Conservation (phyloP, 2,888 invertebrate genomes). For the Drosophila fulvimacula region DNA sequence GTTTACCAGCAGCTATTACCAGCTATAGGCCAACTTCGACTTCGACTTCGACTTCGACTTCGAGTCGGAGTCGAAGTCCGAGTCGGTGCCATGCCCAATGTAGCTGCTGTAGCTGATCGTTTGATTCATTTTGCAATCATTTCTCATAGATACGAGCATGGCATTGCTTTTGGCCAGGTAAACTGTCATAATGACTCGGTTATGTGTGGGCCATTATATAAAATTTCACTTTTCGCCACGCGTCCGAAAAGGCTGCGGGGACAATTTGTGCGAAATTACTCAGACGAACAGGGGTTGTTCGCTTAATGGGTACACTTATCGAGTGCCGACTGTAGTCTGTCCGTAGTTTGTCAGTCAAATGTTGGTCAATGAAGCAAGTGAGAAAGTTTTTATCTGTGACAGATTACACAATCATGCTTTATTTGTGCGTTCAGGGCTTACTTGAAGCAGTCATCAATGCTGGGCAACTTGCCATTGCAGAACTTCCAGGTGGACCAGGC, state of each 20-base stretch:
- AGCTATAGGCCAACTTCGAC: constrained; percentile 8
- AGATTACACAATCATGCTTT: constrained; percentile 37
- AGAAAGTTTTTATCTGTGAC: constrained; percentile 33
- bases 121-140: constrained; percentile 63
- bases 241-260: constrained; percentile 56
- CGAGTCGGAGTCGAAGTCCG: background rate
- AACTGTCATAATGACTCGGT: constrained; percentile 78
- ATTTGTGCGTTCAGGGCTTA: background rate
- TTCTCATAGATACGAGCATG: constrained; percentile 62
- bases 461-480: constrained; percentile 62
- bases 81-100: constrained; percentile 39
- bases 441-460: constrained; percentile 66
- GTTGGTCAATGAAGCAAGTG: constrained; percentile 49
- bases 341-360: constrained; percentile 12
- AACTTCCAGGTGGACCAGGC: constrained; percentile 77
- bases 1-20: constrained; percentile 65
- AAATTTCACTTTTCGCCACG: constrained; percentile 75
- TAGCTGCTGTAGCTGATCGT: constrained; percentile 25
- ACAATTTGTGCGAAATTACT: constrained; percentile 57
- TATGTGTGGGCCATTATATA: constrained; percentile 74
- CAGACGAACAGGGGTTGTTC: background rate
- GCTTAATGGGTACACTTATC: constrained; percentile 49
- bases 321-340: constrained; percentile 25
- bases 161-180: constrained; percentile 50
- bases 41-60: background rate